Conservation (phyloP, 2,888 invertebrate species). For the Drosophila greeni region DNA sequence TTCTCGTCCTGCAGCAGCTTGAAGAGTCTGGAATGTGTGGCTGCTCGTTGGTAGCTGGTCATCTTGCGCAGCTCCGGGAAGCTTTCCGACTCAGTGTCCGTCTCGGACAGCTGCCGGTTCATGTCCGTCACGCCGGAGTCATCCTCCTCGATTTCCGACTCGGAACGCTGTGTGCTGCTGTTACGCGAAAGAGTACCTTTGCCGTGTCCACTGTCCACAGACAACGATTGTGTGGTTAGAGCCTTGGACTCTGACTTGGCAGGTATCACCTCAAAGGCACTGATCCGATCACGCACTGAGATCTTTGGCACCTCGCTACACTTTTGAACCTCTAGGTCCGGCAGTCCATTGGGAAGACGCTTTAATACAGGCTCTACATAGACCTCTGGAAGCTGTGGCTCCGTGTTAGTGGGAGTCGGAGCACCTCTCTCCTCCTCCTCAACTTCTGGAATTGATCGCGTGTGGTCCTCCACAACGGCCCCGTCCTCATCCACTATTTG, state of each 20-base stretch:
- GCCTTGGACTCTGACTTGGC: conserved; percentile 37
- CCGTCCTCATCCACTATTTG: conserved; percentile 53
- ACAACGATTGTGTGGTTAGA: conserved; percentile 63
- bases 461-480: conserved; percentile 38
- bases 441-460: neutral
- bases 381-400: conserved; percentile 54
- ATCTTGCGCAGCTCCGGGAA: conserved; percentile 82
- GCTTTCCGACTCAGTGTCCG: conserved; percentile 83
- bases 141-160: conserved; percentile 81
- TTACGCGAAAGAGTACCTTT: conserved; percentile 75
- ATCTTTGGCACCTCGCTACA: conserved; percentile 67
- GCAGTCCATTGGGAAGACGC: conserved; percentile 59
- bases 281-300: conserved; percentile 76
- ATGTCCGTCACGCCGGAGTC: conserved; percentile 87
- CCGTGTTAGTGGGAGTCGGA: conserved; percentile 67
- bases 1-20: conserved; percentile 82
- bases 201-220: conserved; percentile 68
- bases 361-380: conserved; percentile 59
- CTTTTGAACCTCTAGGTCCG: conserved; percentile 66
- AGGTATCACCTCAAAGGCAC: conserved; percentile 71
- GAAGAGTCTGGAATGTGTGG: conserved; percentile 86
- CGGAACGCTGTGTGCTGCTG: conserved; percentile 78
- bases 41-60: conserved; percentile 84
- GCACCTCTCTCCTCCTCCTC: conserved; percentile 51
- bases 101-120: conserved; percentile 84